Evolutionary conservation across 2,797 vertebrate genomes (phyloP), one percentile per base, ranked within the genome.

Genomic region (Melanotaenia boesemani): DNA sequence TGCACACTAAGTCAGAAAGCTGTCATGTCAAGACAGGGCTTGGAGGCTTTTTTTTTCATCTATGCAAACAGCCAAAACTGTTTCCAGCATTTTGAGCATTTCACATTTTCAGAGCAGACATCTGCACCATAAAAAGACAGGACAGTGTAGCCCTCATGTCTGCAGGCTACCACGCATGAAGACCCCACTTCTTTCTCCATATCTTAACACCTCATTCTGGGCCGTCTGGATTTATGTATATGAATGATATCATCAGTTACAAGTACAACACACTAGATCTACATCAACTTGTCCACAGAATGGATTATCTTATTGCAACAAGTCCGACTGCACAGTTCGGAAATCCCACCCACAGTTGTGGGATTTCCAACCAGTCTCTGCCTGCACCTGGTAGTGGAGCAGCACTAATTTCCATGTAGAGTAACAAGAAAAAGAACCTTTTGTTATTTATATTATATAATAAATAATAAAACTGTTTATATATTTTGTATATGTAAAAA

Each of bases 381-480:
- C 48, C 48, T 50, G 48, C 48, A n/a, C 48, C 48, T 22, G 75
- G 63, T 61, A 46, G 34, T 24, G 44, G 2, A n/a, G 39, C 37
- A 63, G 77, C 62, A 61, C 65, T 70, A 79, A 88, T 7, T 0
- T 84, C 73, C n/a, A 6, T 2, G 26, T 22, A 83, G 72, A 65
- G 46, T 10, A 74, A 78, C 26, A 67, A 72, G 50, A 76, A 83
- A 89, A 74, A 30, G 79, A 86, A 75, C 70, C 81, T 80, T 63
- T 73, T 75, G 84, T 81, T 83, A 68, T 85, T 92, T 89, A 93
- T 91, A 94, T 92, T 94, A 93, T 82, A 89, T 86, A 94, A 95
- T 95, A 95, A 94, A 95, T 95, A 95, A 93, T 92, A 88, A 86
- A 90, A 82, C 74, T 93, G 89, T 93, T 81, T 91, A 95, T 83